A percentile compares a stretch with the other conserved stretches of the same genome.
phyloP scores from a whole-genome alignment of 2,797 vertebrate genomes.

The Cebuella pygmaea region DNA sequence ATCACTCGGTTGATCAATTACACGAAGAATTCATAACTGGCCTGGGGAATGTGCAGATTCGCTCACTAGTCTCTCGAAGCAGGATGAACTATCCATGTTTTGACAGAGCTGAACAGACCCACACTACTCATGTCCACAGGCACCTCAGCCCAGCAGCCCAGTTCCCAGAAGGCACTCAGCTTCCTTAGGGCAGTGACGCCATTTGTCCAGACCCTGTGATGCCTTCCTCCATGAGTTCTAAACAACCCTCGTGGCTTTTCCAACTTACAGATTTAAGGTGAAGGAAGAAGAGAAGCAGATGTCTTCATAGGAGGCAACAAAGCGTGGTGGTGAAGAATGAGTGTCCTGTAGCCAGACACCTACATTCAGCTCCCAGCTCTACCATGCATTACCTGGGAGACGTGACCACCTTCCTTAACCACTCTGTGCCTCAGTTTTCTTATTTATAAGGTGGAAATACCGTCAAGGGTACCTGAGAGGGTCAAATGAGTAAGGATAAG shows the following conservation, averaged over 20 bases:
- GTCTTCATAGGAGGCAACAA: neutral
- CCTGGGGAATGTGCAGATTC: neutral
- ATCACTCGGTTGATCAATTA: accelerated
- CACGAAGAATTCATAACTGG: accelerated
- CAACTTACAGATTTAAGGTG: neutral
- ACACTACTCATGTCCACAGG: accelerated
- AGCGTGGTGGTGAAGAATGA: accelerated
- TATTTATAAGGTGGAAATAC: too few relatives aligned
- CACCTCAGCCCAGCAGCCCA: neutral
- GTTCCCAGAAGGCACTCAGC: neutral
- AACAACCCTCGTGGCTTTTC: neutral
- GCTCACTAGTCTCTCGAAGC: neutral
- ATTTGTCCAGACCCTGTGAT: neutral
- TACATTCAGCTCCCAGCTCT: neutral
- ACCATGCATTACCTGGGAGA: neutral
- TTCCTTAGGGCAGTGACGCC: neutral
- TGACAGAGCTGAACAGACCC: accelerated
- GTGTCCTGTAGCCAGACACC: neutral
- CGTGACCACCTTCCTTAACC: neutral
- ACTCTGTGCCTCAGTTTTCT: neutral
- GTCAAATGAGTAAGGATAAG: neutral
- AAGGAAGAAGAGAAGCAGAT: neutral
- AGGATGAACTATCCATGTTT: accelerated
- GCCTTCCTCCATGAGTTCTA: neutral
- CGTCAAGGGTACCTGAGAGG: neutral